Evolutionary conservation across 2,797 vertebrate species (phyloP).

Genomic region (Eulemur albifrons): DNA sequence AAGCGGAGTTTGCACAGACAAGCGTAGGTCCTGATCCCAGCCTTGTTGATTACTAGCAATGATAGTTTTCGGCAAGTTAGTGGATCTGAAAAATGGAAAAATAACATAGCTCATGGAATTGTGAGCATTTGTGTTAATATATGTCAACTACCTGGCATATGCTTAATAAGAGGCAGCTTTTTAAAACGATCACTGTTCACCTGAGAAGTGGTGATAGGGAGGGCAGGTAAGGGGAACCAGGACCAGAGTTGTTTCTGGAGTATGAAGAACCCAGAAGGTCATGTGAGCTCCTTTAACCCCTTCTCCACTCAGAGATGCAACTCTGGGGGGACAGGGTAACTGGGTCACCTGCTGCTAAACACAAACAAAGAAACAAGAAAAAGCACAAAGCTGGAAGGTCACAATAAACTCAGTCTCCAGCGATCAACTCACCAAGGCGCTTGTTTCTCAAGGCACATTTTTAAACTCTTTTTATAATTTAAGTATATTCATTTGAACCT

Average conservation of each 20-base stretch:
- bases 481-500: background rate
- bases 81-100: background rate
- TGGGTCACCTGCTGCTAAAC: background rate
- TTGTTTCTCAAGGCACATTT: background rate
- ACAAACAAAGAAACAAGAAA: background rate
- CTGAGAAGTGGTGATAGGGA: background rate
- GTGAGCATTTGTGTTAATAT: background rate
- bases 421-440: background rate
- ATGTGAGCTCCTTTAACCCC: background rate
- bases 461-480: background rate
- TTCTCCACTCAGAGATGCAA: background rate
- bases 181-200: background rate
- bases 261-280: background rate
- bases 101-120: background rate
- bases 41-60: background rate
- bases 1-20: background rate
- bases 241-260: background rate
- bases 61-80: background rate
- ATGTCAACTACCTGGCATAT: background rate
- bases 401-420: background rate
- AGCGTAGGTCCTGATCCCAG: background rate
- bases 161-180: background rate
- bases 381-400: background rate
- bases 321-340: background rate
- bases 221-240: background rate